Evolutionary conservation across 2,888 invertebrate species (phyloP).

Genomic region (Himalopsyche anomala): DNA sequence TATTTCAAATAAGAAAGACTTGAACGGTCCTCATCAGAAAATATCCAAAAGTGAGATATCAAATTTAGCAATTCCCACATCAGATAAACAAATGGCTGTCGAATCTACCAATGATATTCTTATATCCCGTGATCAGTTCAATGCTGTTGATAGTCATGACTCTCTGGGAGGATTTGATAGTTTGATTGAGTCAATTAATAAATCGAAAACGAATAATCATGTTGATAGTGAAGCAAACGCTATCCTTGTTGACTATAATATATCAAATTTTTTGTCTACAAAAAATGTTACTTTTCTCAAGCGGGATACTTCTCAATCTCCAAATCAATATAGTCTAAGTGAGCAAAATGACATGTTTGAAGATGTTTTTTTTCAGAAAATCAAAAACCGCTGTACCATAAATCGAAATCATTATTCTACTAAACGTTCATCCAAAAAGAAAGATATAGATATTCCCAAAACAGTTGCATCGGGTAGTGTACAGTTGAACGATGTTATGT

Average conservation of each 20-base stretch:
- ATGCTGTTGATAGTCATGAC: constrained; percentile 66
- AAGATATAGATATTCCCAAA: background rate
- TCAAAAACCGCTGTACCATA: background rate
- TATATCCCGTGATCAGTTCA: constrained; percentile 66
- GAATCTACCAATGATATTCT: constrained; percentile 68
- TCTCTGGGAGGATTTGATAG: constrained; percentile 22
- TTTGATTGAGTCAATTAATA: constrained; percentile 41
- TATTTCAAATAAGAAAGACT: no score
- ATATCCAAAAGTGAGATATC: constrained; percentile 73
- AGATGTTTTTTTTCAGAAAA: background rate
- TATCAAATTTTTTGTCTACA: background rate
- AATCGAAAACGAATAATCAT: background rate
- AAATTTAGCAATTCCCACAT: background rate
- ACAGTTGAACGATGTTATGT: background rate
- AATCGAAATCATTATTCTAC: background rate
- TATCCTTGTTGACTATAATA: background rate
- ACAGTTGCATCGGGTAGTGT: background rate
- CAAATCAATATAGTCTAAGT: background rate
- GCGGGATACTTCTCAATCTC: background rate
- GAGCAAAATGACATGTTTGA: background rate
- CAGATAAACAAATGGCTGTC: background rate
- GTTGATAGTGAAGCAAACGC: background rate
- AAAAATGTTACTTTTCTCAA: background rate
- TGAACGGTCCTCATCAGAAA: no score
- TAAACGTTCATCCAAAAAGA: background rate